Base-by-base conservation (phyloP, 1,140 invertebrate species). In the Akabosia matsudoensis region DNA sequence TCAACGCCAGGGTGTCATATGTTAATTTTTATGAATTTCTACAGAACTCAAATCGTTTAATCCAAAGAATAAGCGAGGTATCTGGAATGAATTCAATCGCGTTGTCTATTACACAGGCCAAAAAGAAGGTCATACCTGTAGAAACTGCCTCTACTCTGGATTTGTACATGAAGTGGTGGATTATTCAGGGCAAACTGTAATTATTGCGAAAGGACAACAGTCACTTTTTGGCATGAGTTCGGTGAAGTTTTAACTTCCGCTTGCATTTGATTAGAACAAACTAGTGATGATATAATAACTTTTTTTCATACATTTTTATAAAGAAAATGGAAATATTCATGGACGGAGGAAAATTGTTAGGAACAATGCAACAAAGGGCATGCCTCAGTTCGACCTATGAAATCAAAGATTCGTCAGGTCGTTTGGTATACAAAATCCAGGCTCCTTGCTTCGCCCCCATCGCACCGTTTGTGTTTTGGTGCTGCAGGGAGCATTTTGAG, bases 401-500 rank as follows among this genome's bases (percentile, higher is more conserved):
- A 52, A 73, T 78, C 7, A 71, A 74, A 3, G 77, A 78, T 56
- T 28, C 13, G 0, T 52, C 37, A 16, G 74, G 74, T 7, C 74
- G 70, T 13, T 3, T 74, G 1, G 24, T 78, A 13, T 73, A 73
- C 34, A 76, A 67, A 76, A 78, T 78, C 34, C 77, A 76, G 67
- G 77, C 45, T 18, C 77, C 77, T n/a, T 78, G 77, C 52, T 78
- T 72, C 34, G 77, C 74, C 14, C 71, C 77, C 1, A 73, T 52
- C 24, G 74, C 51, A 16, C 77, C 77, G 0, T 78, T 70, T 22
- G 74, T 78, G 0, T 73, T 78, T 74, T 78, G 77, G 77, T 78
- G 77, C 54, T 78, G 64, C 33, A 33, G 76, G 24, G 77, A 78
- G 22, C 33, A 78, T 56, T 78, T 78, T 33, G 77, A 78, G 37